Percentiles rank a stretch among this genome's conserved stretches.
Evolutionary conservation across 2,888 invertebrate genomes (phyloP).

Genomic region (Dione vanillae): DNA sequence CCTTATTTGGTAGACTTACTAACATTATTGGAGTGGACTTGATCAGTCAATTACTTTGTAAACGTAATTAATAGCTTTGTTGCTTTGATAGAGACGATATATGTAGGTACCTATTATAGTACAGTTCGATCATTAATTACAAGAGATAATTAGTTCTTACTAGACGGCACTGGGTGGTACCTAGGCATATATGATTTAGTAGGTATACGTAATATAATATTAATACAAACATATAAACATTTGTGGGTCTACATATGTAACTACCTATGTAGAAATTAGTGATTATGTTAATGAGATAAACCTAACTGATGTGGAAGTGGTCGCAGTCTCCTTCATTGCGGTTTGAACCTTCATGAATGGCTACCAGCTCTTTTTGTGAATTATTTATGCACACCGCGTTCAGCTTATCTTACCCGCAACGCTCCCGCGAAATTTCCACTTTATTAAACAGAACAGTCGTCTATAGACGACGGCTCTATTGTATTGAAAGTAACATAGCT

Average conservation of each 20-base stretch:
- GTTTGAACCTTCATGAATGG: slow-evolving; percentile 74
- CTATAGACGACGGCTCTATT: slow-evolving; percentile 66
- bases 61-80: slow-evolving; percentile 12
- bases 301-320: slow-evolving; percentile 52
- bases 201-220: background rate
- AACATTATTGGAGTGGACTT: background rate
- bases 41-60: background rate
- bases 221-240: background rate
- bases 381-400: slow-evolving; percentile 74
- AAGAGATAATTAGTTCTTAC: slow-evolving; percentile 4
- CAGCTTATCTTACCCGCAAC: slow-evolving; percentile 66
- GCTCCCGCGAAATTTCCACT: slow-evolving; percentile 69
- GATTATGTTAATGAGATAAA: slow-evolving; percentile 60
- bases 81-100: slow-evolving; percentile 13
- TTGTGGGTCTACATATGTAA: background rate
- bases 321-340: slow-evolving; percentile 60
- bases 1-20: background rate
- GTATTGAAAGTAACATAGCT: slow-evolving; percentile 73
- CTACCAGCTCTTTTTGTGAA: slow-evolving; percentile 74
- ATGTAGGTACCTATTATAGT: slow-evolving; percentile 3
- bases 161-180: background rate
- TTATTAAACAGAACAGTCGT: slow-evolving; percentile 75
- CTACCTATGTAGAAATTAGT: slow-evolving; percentile 59
- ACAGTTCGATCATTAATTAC: slow-evolving; percentile 12
- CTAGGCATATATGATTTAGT: background rate